Evolutionary conservation across 1,140 invertebrate species (phyloP).

Genomic region (Archivesica marissinica): DNA sequence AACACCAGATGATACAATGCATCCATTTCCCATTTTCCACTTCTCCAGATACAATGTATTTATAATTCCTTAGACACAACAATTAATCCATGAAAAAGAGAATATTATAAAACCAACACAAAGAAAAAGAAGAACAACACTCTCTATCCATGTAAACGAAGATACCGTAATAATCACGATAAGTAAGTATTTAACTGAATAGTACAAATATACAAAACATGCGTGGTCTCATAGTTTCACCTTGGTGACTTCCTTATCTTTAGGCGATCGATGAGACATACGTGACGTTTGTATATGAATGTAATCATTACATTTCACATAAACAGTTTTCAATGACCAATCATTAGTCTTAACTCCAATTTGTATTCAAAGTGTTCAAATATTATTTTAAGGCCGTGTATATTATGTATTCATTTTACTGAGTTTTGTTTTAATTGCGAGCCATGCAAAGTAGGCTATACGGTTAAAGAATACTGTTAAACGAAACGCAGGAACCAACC

Average conservation of each 20-base stretch:
- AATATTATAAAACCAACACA: neutral
- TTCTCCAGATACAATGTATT: too few relatives aligned
- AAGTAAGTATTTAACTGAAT: neutral
- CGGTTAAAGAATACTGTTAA: too few relatives aligned
- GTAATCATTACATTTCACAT: neutral
- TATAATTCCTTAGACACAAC: neutral
- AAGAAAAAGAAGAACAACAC: neutral
- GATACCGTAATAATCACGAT: neutral
- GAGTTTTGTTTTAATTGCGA: too few relatives aligned
- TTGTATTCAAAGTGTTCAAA: neutral
- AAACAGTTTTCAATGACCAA: neutral
- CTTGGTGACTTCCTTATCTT: constrained; percentile 49
- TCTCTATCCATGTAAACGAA: too few relatives aligned
- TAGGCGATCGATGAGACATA: constrained; percentile 43
- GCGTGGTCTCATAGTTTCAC: constrained; percentile 8
- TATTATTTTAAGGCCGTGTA: neutral
- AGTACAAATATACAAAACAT: neutral
- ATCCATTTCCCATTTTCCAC: neutral
- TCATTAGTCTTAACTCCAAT: neutral
- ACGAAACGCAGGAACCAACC: too few relatives aligned
- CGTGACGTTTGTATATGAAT: constrained; percentile 29
- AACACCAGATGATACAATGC: neutral
- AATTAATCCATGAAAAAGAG: neutral
- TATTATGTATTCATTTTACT: too few relatives aligned
- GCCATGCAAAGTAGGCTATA: too few relatives aligned